Evolutionary conservation across 2,888 invertebrate genomes (phyloP).

Genomic region (Lepidochitona cinerea): DNA sequence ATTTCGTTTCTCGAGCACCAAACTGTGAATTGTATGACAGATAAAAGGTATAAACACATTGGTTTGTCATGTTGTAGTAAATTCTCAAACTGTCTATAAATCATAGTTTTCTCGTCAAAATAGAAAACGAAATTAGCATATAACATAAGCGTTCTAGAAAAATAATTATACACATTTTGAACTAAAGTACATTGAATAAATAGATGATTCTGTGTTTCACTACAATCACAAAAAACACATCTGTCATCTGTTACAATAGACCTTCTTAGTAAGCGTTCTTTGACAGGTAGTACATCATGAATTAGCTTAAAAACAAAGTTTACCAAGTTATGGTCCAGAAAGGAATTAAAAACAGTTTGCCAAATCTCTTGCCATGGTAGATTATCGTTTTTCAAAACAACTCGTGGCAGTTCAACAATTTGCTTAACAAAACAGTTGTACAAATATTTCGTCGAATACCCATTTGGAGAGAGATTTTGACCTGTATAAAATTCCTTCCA

Average conservation of each 20-base stretch:
- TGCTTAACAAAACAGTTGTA: neutral
- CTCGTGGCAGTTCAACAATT: neutral
- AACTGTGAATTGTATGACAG: neutral
- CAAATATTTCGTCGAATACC: neutral
- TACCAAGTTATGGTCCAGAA: neutral
- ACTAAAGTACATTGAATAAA: neutral
- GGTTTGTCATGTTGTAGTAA: neutral
- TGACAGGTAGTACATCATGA: neutral
- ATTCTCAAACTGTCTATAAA: too few species aligned
- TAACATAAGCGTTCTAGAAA: neutral
- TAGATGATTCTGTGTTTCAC: neutral
- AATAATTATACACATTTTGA: neutral
- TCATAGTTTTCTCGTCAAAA: neutral
- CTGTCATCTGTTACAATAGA: neutral
- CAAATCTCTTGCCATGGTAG: neutral
- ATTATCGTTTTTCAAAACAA: neutral
- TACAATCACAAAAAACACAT: neutral
- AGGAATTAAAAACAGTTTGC: neutral
- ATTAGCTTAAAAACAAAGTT: neutral
- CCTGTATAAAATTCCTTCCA: neutral
- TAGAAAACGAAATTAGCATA: neutral
- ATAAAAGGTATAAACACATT: neutral
- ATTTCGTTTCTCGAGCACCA: neutral
- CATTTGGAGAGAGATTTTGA: neutral
- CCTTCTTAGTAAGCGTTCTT: neutral